These are phyloP conservation scores for Mormyrus iriodes DNA, from an alignment of 2,113 vertebrate species.

Conservation along the genomic window DNA sequence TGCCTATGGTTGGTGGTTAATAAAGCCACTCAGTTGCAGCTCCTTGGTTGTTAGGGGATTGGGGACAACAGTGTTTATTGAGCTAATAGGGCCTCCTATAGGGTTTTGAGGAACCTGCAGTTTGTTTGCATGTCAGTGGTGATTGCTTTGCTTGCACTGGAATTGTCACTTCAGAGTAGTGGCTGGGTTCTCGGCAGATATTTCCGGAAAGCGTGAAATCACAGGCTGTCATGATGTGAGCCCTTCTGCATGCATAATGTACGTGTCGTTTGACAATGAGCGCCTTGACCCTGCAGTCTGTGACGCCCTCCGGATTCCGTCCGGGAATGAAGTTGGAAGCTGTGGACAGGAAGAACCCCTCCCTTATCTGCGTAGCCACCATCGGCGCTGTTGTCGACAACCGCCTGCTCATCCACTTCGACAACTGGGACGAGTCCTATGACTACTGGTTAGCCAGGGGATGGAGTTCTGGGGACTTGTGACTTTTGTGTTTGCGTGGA, in stretches of 20 bases:
- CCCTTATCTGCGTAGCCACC: slow-evolving; percentile 74
- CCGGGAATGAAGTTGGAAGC: slow-evolving; percentile 88
- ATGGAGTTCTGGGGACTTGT: background rate
- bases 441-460: slow-evolving; percentile 74
- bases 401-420: slow-evolving; percentile 79
- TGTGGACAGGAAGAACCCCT: slow-evolving; percentile 78
- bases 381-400: slow-evolving; percentile 75
- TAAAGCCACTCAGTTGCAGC: background rate
- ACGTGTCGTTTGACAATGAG: background rate
- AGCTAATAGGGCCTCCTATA: background rate
- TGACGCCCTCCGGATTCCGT: slow-evolving; percentile 79
- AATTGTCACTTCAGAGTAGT: background rate
- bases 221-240: background rate
- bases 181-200: background rate
- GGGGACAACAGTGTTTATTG: background rate
- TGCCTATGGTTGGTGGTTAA: background rate
- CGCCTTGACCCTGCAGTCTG: slow-evolving; percentile 53
- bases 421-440: slow-evolving; percentile 81
- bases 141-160: background rate
- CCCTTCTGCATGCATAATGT: background rate
- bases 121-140: background rate
- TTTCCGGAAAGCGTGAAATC: background rate
- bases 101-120: background rate
- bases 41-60: background rate
- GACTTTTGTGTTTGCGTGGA: background rate